phyloP scores from a whole-genome alignment of 2,113 vertebrate species.

The Oreochromis tanganicae region DNA sequence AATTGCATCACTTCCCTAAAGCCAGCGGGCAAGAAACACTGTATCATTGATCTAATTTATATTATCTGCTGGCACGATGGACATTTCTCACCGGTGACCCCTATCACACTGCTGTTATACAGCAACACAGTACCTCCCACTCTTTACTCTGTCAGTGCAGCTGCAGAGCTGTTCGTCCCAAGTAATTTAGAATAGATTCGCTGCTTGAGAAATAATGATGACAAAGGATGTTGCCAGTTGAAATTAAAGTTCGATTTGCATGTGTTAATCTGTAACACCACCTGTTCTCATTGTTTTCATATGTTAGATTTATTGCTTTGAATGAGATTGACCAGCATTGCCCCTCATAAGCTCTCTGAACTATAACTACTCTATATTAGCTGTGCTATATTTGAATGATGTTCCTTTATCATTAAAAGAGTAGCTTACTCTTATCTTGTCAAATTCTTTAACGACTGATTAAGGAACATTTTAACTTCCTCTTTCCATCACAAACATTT shows the following conservation, averaged over 20 bases:
- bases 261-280: not conserved
- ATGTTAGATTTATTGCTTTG: not conserved
- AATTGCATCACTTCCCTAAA: not conserved
- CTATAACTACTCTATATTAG: not conserved
- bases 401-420: not conserved
- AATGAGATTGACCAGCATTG: not conserved
- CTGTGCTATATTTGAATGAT: not conserved
- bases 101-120: not conserved
- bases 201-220: not conserved
- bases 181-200: not conserved
- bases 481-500: not conserved
- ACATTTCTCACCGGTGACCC: not conserved
- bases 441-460: not conserved
- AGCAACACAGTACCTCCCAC: not conserved
- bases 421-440: not conserved
- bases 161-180: not conserved
- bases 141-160: not conserved
- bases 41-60: not conserved
- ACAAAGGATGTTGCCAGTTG: not conserved
- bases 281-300: not conserved
- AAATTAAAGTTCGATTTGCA: not conserved
- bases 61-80: not conserved
- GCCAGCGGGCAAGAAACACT: not conserved
- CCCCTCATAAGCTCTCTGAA: not conserved
- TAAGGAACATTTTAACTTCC: not conserved